Evolutionary conservation across 2,113 vertebrate genomes (phyloP).

Genomic region (Tupaia chinensis): DNA sequence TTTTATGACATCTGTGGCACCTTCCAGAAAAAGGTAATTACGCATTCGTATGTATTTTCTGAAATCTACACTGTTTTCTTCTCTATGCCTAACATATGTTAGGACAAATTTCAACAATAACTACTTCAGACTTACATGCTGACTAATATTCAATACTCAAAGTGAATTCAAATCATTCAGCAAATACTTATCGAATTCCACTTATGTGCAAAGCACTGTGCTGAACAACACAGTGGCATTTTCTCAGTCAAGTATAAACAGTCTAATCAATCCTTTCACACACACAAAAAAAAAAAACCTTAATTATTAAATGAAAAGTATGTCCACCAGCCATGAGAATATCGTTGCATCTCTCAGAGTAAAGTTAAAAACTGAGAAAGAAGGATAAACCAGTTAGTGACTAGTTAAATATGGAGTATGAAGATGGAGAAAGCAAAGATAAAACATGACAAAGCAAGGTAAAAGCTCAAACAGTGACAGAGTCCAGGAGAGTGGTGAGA

Average conservation of each 20-base stretch:
- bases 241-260: neutral
- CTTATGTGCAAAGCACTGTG: neutral
- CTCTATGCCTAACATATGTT: neutral
- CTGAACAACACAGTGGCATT: neutral
- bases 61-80: conserved; percentile 54
- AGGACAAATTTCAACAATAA: conserved; percentile 33
- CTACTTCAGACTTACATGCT: neutral
- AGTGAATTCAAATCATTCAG: conserved; percentile 20
- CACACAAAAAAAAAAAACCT: neutral
- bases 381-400: neutral
- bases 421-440: neutral
- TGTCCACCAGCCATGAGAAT: neutral
- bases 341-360: conserved; percentile 1
- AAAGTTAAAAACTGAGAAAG: neutral
- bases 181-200: neutral
- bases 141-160: neutral
- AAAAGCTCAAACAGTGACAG: neutral
- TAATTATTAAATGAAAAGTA: conserved; percentile 23
- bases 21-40: conserved; percentile 73
- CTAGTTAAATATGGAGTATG: neutral
- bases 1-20: conserved; percentile 58
- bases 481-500: neutral
- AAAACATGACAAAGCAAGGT: neutral
- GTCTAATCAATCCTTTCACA: conserved; percentile 25
- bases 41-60: conserved; percentile 77